Base-by-base conservation (phyloP, 2,113 vertebrate genomes). In the Grantiella picta region DNA sequence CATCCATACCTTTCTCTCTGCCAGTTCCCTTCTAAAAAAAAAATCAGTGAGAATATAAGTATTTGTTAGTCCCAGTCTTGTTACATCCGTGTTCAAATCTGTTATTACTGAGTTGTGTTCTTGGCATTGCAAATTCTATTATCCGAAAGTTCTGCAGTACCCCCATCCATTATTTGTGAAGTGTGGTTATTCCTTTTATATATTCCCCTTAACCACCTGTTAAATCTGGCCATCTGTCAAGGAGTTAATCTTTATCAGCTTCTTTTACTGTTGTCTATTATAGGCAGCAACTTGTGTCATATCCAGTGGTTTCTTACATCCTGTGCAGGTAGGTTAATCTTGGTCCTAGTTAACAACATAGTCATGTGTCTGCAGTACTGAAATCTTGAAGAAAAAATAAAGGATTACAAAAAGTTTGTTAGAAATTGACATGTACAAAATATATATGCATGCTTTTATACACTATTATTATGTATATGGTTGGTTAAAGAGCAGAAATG, bases 31-130 rank as follows among this genome's bases (percentile, higher is more conserved):
- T n/a, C 12, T 12, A 33, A 69, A 71, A 38, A 38, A 38, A 69
- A 73, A 69, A n/a, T 60, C 54, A 45, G 3, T 0, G 1, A 65
- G 8, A 23, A 11, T 35, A 3, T 9, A 24, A 35, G 1, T 57
- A 47, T 12, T 59, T 68, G 85, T 40, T 56, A 53, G 36, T 52
- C 3, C 5, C 3, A 28, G 4, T 36, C 44, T 85, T 94, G 14
- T 4, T 64, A 33, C 9, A 47, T 28, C 3, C 11, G 4, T 60
- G 6, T 50, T 73, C 20, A 69, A 54, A 69, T 38, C 11, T 78
- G 12, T 7, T 56, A 36, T 29, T 68, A 44, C 16, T 71, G 38
- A 72, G 4, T 11, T 27, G 1, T 42, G 7, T 16, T 82, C 5
- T 29, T 85, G 31, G 11, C 18, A 27, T 14, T 52, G 29, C 3